Evolutionary conservation across 2,888 invertebrate genomes (phyloP).

Genomic region (Lamellibrachia columna): DNA sequence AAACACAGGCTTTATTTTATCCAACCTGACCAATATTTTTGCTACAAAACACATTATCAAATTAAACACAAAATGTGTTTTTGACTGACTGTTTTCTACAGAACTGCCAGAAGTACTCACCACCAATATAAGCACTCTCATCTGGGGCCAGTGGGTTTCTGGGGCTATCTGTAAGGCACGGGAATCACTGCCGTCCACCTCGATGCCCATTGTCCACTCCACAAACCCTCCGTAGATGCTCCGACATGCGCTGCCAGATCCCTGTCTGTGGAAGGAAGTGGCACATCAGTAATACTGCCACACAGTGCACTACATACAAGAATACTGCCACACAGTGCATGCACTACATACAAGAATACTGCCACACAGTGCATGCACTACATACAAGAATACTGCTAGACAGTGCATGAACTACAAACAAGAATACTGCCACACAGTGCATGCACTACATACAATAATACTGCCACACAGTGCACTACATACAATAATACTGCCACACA

Average conservation of each 20-base stretch:
- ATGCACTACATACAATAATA: no score
- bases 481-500: no score
- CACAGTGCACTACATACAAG: not conserved
- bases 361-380: no score
- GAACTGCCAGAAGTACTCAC: slow-evolving; percentile 68
- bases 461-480: no score
- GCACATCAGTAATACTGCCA: not conserved
- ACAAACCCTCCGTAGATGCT: slow-evolving; percentile 96
- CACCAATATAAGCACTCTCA: slow-evolving; percentile 88
- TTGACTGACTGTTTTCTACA: not conserved
- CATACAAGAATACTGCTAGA: no score
- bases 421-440: no score
- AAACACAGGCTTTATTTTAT: not conserved
- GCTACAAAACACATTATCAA: not conserved
- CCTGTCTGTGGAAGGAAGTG: slow-evolving; percentile 54
- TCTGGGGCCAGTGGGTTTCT: slow-evolving; percentile 86
- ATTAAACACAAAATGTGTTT: not conserved
- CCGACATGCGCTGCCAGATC: slow-evolving; percentile 95
- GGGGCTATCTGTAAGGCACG: slow-evolving; percentile 71
- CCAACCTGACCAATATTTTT: not conserved
- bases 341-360: no score
- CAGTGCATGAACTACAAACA: no score
- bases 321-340: not conserved
- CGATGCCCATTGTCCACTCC: slow-evolving; percentile 78
- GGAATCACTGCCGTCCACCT: slow-evolving; percentile 57